phyloP scores from a whole-genome alignment of 1,140 invertebrate genomes.

The Harpegnathos saltator region DNA sequence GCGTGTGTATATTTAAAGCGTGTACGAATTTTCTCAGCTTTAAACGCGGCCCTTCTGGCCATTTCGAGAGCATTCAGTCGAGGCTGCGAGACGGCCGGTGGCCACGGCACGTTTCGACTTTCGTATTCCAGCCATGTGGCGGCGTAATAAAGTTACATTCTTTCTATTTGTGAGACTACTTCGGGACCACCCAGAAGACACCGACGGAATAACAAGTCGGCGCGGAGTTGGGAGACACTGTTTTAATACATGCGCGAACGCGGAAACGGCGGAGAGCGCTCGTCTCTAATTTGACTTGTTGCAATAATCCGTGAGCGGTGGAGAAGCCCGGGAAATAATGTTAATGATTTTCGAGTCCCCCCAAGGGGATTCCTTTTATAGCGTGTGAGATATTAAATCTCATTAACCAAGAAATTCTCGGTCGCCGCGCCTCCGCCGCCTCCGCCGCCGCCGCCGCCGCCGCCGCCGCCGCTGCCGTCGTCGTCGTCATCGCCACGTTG shows the following conservation, averaged over 20 bases:
- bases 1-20: background rate
- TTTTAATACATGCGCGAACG: conserved; percentile 43
- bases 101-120: conserved; percentile 30
- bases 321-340: conserved; percentile 31
- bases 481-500: background rate
- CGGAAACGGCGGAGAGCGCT: background rate
- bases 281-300: conserved; percentile 42
- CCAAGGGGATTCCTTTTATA: conserved; percentile 21
- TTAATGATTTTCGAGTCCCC: conserved; percentile 45
- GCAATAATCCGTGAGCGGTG: conserved; percentile 41
- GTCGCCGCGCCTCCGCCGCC: background rate
- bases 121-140: conserved; percentile 51
- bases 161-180: conserved; percentile 51
- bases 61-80: conserved; percentile 14
- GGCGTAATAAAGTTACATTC: conserved; percentile 55
- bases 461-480: background rate
- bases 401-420: conserved; percentile 23
- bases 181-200: conserved; percentile 45
- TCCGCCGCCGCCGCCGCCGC: too few species aligned
- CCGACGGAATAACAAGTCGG: conserved; percentile 25
- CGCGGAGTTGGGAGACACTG: conserved; percentile 48
- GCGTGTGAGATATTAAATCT: conserved; percentile 48
- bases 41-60: background rate
- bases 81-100: background rate
- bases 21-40: conserved; percentile 7